Percentiles rank a stretch among this genome's conserved stretches.
Evolutionary conservation across 2,797 vertebrate genomes (phyloP).

Genomic region (Notolabrus celidotus): DNA sequence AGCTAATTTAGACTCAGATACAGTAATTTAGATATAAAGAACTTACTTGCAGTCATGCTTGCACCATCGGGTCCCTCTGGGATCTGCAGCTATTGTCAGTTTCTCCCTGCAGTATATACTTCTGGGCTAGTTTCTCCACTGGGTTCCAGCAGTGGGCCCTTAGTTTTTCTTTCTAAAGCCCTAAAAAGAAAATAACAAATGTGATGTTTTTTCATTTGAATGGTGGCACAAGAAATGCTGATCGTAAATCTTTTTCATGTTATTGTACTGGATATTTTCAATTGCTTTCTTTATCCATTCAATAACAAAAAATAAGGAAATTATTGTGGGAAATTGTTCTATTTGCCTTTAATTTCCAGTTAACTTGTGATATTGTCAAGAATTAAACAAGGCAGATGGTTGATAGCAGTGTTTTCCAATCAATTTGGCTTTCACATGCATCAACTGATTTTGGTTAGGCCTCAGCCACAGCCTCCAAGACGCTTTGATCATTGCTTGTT

Average conservation of each 20-base stretch:
- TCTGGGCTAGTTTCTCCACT: conserved; percentile 23
- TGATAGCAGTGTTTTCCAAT: conserved; percentile 14
- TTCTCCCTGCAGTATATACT: conserved; percentile 23
- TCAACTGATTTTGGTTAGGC: conserved; percentile 61
- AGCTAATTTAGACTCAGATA: conserved; percentile 72
- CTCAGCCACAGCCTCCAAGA: conserved; percentile 7
- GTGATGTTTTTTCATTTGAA: conserved; percentile 33
- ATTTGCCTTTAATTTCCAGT: too few species aligned
- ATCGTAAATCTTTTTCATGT: too few species aligned
- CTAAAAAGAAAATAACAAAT: conserved; percentile 23
- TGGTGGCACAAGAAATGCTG: not conserved
- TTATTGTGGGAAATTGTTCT: not conserved
- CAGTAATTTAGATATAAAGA: conserved; percentile 57
- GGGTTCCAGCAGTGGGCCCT: conserved; percentile 3
- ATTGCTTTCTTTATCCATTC: not conserved
- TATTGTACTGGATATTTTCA: not conserved
- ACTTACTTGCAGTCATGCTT: conserved; percentile 48
- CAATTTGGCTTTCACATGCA: conserved; percentile 15
- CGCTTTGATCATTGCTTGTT: conserved; percentile 55
- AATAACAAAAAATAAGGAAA: not conserved
- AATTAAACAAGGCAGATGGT: not conserved
- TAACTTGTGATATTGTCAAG: not conserved
- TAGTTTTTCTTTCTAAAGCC: conserved; percentile 31
- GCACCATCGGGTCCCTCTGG: conserved; percentile 30
- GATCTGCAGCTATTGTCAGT: conserved; percentile 32